Base-by-base conservation (phyloP, 1,140 invertebrate genomes). In the Anoplophora glabripennis region DNA sequence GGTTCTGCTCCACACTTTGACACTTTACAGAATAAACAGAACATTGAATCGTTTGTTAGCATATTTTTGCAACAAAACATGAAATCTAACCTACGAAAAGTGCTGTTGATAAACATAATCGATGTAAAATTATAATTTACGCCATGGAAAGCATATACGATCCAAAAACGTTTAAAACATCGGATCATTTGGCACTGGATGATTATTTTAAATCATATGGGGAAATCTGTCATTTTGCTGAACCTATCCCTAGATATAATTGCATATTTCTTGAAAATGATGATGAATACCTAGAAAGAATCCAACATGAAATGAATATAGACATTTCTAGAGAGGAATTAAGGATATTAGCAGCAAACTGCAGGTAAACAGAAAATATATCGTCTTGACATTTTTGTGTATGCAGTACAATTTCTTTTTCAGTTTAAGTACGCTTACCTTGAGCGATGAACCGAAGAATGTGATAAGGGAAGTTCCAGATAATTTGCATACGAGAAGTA, bases 381-480 rank as follows among this genome's bases (percentile, higher is more conserved):
- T 9, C 8, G n/a, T 1, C 9, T 9, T 44, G 1, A 44, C 10
- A 44, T 44, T 45, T 45, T 45, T 12, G 5, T 45, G 15, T 5
- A 46, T 11, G 17, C 14, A 33, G 7, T 34, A 33, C 35, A 17
- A 48, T 48, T n/a, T n/a, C 18, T 48, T 48, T 34, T n/a, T 1
- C 11, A 53, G 51, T 41, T 14, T 42, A 15, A 12, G 14, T n/a
- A 53, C 21, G 8, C 38, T 53, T n/a, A 0, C 4, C 18, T 14
- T 53, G 10, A 18, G 15, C 0, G 15, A 12, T 18, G 51, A 53
- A 41, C 51, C 51, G n/a, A 18, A 11, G 7, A 40, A 42, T 33
- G 7, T 53, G 17, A 37, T 40, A 10, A 53, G 41, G 9, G 17
- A 41, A n/a, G 21, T 53, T 21, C 51, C 51, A 35, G n/a, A n/a